These are phyloP conservation scores for Heliocidaris tuberculata DNA, from an alignment of 35 echinoderm and acorn worm species.

Conservation along the genomic window DNA sequence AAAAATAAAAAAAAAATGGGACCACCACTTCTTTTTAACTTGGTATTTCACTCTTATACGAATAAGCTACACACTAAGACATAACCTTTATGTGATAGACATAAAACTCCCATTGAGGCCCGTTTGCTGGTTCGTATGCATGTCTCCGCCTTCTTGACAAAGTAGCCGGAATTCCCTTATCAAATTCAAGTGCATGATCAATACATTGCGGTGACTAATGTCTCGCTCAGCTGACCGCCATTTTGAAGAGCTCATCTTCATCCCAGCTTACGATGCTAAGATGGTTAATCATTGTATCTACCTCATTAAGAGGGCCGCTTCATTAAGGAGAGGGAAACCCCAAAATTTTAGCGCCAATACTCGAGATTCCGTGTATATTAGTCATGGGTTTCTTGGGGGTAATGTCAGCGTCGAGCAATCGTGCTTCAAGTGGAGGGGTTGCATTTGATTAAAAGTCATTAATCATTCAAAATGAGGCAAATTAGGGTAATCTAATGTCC, in stretches of 20 bases:
- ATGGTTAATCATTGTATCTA: conserved; percentile 8
- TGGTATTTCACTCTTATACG: too few species aligned
- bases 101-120: background rate
- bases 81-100: background rate
- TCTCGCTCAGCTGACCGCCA: background rate
- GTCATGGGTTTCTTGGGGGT: background rate
- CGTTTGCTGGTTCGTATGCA: background rate
- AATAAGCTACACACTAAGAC: too few species aligned
- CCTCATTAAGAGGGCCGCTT: background rate
- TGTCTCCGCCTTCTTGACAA: background rate
- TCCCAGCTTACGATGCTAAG: background rate
- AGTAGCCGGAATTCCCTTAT: background rate
- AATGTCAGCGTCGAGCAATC: background rate
- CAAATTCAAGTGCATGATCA: background rate
- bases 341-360: background rate
- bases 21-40: too few species aligned
- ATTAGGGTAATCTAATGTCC: background rate
- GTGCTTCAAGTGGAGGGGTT: background rate
- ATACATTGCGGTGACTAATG: background rate
- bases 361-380: background rate
- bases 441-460: background rate
- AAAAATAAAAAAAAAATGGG: too few species aligned
- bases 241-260: background rate
- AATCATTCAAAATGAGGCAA: background rate
- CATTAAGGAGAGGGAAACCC: background rate